These are phyloP conservation scores for Theodoxus fluviatilis DNA, from an alignment of 2,888 invertebrate genomes.

Conservation along the genomic window DNA sequence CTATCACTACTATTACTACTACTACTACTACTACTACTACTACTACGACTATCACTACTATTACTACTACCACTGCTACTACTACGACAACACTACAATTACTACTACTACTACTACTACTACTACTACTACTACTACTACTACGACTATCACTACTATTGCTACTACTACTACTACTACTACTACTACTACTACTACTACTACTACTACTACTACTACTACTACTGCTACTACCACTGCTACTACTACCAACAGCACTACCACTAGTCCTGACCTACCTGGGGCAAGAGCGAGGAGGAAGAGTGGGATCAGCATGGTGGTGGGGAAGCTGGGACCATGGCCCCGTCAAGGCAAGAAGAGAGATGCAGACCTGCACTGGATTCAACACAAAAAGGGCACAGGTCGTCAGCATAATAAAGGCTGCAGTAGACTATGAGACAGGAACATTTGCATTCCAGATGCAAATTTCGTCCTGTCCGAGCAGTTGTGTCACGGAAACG, in stretches of 20 bases:
- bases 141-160: conserved; percentile 4
- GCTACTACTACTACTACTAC: conserved; percentile 18
- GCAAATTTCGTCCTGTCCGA: too few relatives aligned
- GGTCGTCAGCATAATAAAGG: too few relatives aligned
- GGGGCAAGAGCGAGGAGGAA: background rate
- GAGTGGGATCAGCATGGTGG: background rate
- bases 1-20: conserved; percentile 26
- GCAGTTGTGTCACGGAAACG: too few relatives aligned
- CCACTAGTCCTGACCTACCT: background rate
- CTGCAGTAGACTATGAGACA: too few relatives aligned
- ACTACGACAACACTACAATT: background rate
- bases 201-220: conserved; percentile 10
- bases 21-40: conserved; percentile 28
- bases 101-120: conserved; percentile 19
- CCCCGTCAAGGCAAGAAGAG: too few relatives aligned
- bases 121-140: conserved; percentile 19
- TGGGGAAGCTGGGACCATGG: too few relatives aligned
- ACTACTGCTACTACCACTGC: background rate
- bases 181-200: conserved; percentile 9
- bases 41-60: conserved; percentile 26
- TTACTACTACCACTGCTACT: conserved; percentile 24
- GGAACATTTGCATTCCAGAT: too few relatives aligned
- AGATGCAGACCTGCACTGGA: too few relatives aligned
- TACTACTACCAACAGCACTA: background rate
- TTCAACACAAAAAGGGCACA: too few relatives aligned